phyloP scores from a whole-genome alignment of 2,888 invertebrate species.

The Hypselothyrea guttata region DNA sequence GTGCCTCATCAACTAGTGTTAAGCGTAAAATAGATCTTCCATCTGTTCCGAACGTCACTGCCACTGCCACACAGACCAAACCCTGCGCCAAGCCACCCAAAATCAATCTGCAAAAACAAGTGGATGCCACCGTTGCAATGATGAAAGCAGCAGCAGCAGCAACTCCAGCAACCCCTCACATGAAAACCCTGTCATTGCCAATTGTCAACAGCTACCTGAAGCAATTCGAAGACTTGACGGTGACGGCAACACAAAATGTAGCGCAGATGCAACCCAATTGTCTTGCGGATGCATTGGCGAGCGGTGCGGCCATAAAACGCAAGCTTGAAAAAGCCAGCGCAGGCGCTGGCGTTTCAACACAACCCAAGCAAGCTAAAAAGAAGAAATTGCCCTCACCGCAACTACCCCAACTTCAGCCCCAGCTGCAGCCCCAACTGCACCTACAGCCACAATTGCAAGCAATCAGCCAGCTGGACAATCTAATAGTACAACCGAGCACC shows the following conservation, averaged over 20 bases:
- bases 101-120: slow-evolving; percentile 48
- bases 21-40: slow-evolving; percentile 54
- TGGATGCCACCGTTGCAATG: slow-evolving; percentile 40
- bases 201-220: slow-evolving; percentile 43
- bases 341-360: neutral
- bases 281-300: slow-evolving; percentile 70
- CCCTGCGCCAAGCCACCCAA: slow-evolving; percentile 50
- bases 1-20: slow-evolving; percentile 68
- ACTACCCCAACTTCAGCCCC: neutral
- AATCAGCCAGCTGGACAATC: slow-evolving; percentile 33
- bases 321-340: slow-evolving; percentile 29
- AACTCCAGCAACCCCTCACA: neutral
- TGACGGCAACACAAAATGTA: slow-evolving; percentile 31
- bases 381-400: slow-evolving; percentile 22
- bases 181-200: slow-evolving; percentile 38
- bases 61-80: slow-evolving; percentile 6
- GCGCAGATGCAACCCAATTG: slow-evolving; percentile 58
- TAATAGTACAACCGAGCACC: slow-evolving; percentile 52
- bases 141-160: slow-evolving; percentile 31
- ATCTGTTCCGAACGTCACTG: neutral
- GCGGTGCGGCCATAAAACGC: slow-evolving; percentile 58
- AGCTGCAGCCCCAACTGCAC: slow-evolving; percentile 12
- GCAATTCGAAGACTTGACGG: slow-evolving; percentile 57
- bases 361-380: slow-evolving; percentile 30
- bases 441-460: slow-evolving; percentile 15